Evolutionary conservation across 37 sponge, comb jelly and placozoan genomes (phyloP).

Genomic region (Petrosia ficiformis): DNA sequence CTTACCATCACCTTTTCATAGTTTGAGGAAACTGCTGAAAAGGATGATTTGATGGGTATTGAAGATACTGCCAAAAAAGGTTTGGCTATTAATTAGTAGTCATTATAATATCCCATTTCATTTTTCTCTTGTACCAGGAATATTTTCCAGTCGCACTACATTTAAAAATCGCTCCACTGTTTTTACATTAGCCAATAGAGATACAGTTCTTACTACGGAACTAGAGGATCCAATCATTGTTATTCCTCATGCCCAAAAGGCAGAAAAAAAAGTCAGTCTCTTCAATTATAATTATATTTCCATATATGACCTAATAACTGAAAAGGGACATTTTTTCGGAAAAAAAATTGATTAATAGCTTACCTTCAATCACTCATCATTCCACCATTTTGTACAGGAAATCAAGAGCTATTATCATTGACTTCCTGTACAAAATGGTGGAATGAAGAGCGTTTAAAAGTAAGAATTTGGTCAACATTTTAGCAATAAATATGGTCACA

Average conservation of each 20-base stretch:
- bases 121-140: conserved; percentile 9
- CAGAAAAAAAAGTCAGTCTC: conserved; percentile 79
- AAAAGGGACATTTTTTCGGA: no score
- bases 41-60: conserved; percentile 94
- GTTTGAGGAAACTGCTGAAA: conserved; percentile 88
- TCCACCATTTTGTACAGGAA: no score
- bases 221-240: conserved; percentile 96
- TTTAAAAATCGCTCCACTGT: conserved; percentile 88
- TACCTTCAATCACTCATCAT: no score
- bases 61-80: conserved; percentile 84
- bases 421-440: no score
- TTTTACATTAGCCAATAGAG: conserved; percentile 90
- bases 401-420: no score
- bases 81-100: background rate
- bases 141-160: conserved; percentile 71
- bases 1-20: conserved; percentile 12
- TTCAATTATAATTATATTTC: no score
- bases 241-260: conserved; percentile 83
- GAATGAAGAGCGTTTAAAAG: no score
- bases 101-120: conserved; percentile 1
- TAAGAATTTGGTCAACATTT: no score
- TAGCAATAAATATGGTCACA: no score
- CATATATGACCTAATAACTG: background rate
- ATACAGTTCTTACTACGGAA: conserved; percentile 88
- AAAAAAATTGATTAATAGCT: background rate